Conservation (phyloP, 1,140 invertebrate genomes). For the Micrasema minimum region DNA sequence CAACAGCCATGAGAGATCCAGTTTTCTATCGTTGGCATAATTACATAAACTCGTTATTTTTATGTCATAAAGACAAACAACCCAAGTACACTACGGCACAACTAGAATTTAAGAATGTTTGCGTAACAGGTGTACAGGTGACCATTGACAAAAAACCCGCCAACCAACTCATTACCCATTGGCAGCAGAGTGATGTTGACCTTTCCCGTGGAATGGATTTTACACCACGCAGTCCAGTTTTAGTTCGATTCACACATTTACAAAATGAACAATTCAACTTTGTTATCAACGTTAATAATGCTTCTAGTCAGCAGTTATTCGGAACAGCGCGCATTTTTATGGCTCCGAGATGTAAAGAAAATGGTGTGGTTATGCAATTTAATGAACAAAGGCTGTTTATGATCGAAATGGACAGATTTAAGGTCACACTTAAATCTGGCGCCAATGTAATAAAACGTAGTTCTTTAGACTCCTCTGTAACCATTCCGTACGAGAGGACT, state of each 20-base stretch:
- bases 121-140: constrained; percentile 67
- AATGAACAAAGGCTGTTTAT: constrained; percentile 76
- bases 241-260: constrained; percentile 77
- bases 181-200: constrained; percentile 80
- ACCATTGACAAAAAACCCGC: constrained; percentile 60
- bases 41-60: constrained; percentile 82
- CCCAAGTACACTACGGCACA: constrained; percentile 66
- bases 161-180: constrained; percentile 74
- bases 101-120: constrained; percentile 72
- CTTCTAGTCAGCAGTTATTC: constrained; percentile 57
- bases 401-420: constrained; percentile 83
- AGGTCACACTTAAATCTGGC: constrained; percentile 70
- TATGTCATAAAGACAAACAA: constrained; percentile 78
- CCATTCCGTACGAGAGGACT: constrained; percentile 77
- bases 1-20: constrained; percentile 86
- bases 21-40: constrained; percentile 88
- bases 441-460: constrained; percentile 71
- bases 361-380: constrained; percentile 72
- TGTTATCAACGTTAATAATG: constrained; percentile 74
- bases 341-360: constrained; percentile 76
- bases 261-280: constrained; percentile 77
- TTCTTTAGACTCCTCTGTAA: constrained; percentile 76
- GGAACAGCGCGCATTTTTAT: constrained; percentile 82
- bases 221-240: constrained; percentile 75
- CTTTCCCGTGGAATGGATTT: constrained; percentile 82